phyloP scores from a whole-genome alignment of 2,797 vertebrate genomes.

The Platalea minor region DNA sequence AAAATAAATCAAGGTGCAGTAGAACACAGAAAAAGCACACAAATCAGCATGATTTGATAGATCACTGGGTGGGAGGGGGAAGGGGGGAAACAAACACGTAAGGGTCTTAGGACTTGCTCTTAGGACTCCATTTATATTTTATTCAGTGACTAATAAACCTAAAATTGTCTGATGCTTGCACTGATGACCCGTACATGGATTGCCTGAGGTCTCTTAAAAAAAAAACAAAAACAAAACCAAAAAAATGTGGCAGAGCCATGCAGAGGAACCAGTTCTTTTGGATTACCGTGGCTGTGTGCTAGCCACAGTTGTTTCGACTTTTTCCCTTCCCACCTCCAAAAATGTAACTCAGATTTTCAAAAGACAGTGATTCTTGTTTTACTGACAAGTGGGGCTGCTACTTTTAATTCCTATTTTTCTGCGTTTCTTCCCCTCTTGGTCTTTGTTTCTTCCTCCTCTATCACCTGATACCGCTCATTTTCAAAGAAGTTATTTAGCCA shows the following conservation, averaged over 20 bases:
- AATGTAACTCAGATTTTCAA: not conserved
- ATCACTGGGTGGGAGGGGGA: not conserved
- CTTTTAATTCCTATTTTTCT: not conserved
- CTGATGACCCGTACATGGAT: not conserved
- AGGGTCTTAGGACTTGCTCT: not conserved
- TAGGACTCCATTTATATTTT: not conserved
- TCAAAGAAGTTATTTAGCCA: not conserved
- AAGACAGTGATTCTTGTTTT: not conserved
- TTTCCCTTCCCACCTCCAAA: not conserved
- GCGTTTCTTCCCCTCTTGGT: accelerated
- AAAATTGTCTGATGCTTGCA: not conserved
- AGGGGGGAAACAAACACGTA: not conserved
- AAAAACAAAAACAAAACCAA: not conserved
- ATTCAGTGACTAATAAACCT: not conserved
- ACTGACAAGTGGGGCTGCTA: not conserved
- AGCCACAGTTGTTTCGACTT: not conserved
- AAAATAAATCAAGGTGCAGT: not conserved
- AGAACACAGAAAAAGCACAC: not conserved
- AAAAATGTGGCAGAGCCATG: not conserved
- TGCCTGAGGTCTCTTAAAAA: not conserved
- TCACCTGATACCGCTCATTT: not conserved
- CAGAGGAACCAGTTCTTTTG: constrained; percentile 48
- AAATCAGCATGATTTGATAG: accelerated
- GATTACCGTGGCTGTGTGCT: not conserved
- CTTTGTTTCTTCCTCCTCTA: not conserved